Base-by-base conservation (phyloP, 2,113 vertebrate genomes). In the Neofelis nebulosa region DNA sequence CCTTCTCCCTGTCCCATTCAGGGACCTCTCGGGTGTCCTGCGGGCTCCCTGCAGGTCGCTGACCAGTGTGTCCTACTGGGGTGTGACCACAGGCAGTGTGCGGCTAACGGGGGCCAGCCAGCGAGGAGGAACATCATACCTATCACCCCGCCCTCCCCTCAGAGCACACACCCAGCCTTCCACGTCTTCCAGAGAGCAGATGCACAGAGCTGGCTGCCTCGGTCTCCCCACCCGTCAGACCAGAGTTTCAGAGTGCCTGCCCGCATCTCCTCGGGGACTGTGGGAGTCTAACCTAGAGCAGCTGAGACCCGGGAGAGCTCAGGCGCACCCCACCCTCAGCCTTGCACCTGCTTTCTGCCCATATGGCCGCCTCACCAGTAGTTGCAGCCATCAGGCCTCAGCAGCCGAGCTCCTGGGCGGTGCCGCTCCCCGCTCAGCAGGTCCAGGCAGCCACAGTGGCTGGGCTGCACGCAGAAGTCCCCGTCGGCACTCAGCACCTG, bases 381-480 rank as follows among this genome's bases (percentile, higher is more conserved):
- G 98, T 99, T 99, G 93, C 99, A 99, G 81, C 99, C 99, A 0
- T 99, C 99, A 0, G 96, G 78, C 96, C 89, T 15, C 19, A 7
- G 93, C 65, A 55, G 81, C 97, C n/a, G 98, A 12, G 73, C 84
- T 10, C 99, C 99, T 0, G 98, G 98, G 5, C 21, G 97, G 91
- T 99, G 97, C 4, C 98, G 92, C 14, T 21, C 90, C 14, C 99
- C 99, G 0, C 98, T 98, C 92, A 88, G 98, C 1, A 99, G 95
- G 87, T 99, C 99, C 87, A 99, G 98, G 94, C 99, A 99, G 79
- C 98, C 94, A 88, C 99, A 99, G 66, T 97, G 95, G 0, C 97
- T 69, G 0, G 82, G 98, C 29, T 98, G 98, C 68, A 99, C 97
- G 31, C 99, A 99, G 7, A 98, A 68, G 0, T 98, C 98, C 87